Percentiles rank a stretch among this genome's conserved stretches.
These are phyloP conservation scores for Oreochromis mossambicus DNA, from an alignment of 2,797 vertebrate species.

Conservation along the genomic window DNA sequence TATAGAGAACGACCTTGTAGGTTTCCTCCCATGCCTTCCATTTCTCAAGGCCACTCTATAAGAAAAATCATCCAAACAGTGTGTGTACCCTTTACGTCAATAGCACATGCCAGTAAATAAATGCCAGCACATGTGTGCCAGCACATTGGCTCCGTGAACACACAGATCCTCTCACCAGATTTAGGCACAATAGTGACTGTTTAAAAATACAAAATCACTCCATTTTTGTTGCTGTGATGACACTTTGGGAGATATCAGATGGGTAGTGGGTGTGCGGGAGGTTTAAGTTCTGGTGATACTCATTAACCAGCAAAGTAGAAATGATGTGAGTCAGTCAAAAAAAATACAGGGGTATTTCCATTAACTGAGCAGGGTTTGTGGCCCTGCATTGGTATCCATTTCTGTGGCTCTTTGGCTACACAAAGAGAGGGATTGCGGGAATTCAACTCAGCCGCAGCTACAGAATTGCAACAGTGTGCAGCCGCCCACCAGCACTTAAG, in stretches of 20 bases:
- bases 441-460: background rate
- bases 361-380: background rate
- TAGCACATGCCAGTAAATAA: constrained; percentile 42
- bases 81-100: background rate
- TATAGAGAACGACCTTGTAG: background rate
- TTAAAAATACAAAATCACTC: background rate
- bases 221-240: background rate
- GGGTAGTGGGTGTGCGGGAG: background rate
- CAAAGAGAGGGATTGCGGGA: background rate
- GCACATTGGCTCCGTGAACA: background rate
- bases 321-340: background rate
- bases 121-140: constrained; percentile 1
- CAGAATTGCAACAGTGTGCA: background rate
- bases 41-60: background rate
- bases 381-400: background rate
- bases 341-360: background rate
- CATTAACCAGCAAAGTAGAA: background rate
- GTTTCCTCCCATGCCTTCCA: background rate
- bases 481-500: background rate
- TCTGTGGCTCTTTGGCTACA: background rate
- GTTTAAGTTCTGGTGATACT: background rate
- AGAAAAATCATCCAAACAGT: constrained; percentile 7
- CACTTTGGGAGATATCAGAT: background rate
- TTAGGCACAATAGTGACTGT: background rate
- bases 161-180: background rate